Conservation (phyloP, 2,888 invertebrate species). For the Bombyx huttoni region DNA sequence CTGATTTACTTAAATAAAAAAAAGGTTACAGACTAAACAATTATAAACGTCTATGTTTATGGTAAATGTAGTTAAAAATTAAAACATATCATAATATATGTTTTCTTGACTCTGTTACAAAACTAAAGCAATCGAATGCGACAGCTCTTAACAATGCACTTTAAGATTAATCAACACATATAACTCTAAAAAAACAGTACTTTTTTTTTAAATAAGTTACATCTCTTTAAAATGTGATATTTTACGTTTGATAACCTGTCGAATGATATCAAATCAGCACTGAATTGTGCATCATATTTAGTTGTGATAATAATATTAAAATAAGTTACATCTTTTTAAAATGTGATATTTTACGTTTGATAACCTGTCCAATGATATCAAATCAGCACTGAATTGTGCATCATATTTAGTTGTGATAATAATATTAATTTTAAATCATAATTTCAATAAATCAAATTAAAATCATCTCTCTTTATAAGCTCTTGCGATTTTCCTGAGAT, state of each 20-base stretch:
- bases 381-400: slow-evolving; percentile 19
- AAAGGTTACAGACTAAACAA: not conserved
- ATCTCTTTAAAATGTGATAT: slow-evolving; percentile 12
- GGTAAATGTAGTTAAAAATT: not conserved
- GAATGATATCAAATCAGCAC: slow-evolving; percentile 24
- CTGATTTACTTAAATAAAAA: not conserved
- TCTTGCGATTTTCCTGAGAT: slow-evolving; percentile 39
- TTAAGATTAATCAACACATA: slow-evolving; percentile 58
- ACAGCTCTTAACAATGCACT: slow-evolving; percentile 33
- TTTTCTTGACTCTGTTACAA: not conserved
- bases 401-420: slow-evolving; percentile 6
- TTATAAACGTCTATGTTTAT: not conserved
- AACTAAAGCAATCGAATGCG: not conserved
- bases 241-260: slow-evolving; percentile 8
- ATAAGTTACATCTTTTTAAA: slow-evolving; percentile 14
- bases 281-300: slow-evolving; percentile 8
- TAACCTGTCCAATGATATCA: slow-evolving; percentile 16
- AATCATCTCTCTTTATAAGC: slow-evolving; percentile 17
- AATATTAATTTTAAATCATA: slow-evolving; percentile 7
- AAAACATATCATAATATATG: not conserved
- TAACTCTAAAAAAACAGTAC: slow-evolving; percentile 52
- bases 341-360: slow-evolving; percentile 9
- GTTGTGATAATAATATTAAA: slow-evolving; percentile 18
- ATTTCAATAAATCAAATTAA: slow-evolving; percentile 7
- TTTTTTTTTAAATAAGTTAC: slow-evolving; percentile 31